Evolutionary conservation across 2,888 invertebrate species (phyloP), one percentile per base, ranked within the genome.

Genomic region (Ecliptopera silaceata): DNA sequence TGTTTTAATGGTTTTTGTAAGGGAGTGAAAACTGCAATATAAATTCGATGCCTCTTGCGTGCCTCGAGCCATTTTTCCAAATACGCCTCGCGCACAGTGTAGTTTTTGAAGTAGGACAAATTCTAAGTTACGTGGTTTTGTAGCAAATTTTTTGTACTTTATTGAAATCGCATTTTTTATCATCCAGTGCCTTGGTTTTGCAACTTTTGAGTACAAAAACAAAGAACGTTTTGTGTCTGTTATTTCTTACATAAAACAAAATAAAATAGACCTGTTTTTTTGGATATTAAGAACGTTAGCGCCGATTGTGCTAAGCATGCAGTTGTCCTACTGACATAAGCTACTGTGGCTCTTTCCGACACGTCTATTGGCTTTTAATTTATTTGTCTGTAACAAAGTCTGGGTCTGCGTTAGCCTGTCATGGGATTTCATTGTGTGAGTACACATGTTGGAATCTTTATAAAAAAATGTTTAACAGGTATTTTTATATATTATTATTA

Each of bases 1-100:
- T 79, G 77, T 83, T 85, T 86, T 85, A 88, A 88, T 87, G 84
- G 84, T 69, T 77, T 75, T 66, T 68, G 79, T 77, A 83, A 86
- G 80, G 83, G 82, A 81, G 70, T 74, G 75, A 75, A 63, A 77
- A 82, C 75, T 76, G 80, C 75, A 76, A 74, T 75, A 84, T 85
- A 84, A 77, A 84, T 86, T 85, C 68, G 70, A 59, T 68, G 72
- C 78, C 78, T 78, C 78, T 75, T 70, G 71, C 68, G 70, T 69
- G 65, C 62, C 69, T 61, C 66, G 73, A 75, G 71, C 78, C 79
- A 80, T 82, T 84, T 63, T 65, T 63, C 70, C 71, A 72, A 80
- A 79, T 70, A 70, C 71, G 70, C 66, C 76, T 71, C 64, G 72
- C 64, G 63, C 36, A 49, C n/a, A 45, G 18, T 41, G 26, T 6